phyloP scores from a whole-genome alignment of 2,888 invertebrate species.

The Drosophila nigricruria region DNA sequence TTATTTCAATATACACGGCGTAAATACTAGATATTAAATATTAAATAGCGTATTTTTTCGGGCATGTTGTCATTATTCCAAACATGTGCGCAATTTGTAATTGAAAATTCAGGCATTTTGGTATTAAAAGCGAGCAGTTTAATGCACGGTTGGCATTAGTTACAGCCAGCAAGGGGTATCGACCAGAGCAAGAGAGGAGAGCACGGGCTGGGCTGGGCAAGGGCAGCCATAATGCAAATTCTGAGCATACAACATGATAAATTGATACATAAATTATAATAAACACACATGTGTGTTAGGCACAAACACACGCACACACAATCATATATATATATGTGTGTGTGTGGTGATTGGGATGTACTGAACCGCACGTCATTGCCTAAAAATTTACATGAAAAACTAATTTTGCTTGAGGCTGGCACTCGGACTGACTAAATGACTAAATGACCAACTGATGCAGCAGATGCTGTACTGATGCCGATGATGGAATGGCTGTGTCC shows the following conservation, averaged over 20 bases:
- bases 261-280: conserved; percentile 80
- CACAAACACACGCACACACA: conserved; percentile 6
- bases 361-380: conserved; percentile 59
- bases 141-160: conserved; percentile 59
- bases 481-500: conserved; percentile 55
- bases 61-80: conserved; percentile 40
- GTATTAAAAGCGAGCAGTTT: conserved; percentile 60
- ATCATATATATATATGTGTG: neutral
- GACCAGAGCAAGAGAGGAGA: neutral
- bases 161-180: conserved; percentile 22
- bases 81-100: conserved; percentile 60
- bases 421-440: conserved; percentile 43
- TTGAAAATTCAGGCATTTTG: conserved; percentile 70
- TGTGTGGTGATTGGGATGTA: neutral
- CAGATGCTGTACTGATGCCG: conserved; percentile 35
- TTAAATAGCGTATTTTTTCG: conserved; percentile 50
- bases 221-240: conserved; percentile 30
- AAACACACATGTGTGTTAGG: conserved; percentile 56
- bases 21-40: conserved; percentile 50
- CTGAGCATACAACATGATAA: conserved; percentile 63
- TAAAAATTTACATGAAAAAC: conserved; percentile 80
- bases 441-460: conserved; percentile 58
- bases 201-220: neutral
- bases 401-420: conserved; percentile 57
- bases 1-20: neutral